Evolutionary conservation across 2,888 invertebrate species (phyloP).

Genomic region (Dermolepida albohirtum): DNA sequence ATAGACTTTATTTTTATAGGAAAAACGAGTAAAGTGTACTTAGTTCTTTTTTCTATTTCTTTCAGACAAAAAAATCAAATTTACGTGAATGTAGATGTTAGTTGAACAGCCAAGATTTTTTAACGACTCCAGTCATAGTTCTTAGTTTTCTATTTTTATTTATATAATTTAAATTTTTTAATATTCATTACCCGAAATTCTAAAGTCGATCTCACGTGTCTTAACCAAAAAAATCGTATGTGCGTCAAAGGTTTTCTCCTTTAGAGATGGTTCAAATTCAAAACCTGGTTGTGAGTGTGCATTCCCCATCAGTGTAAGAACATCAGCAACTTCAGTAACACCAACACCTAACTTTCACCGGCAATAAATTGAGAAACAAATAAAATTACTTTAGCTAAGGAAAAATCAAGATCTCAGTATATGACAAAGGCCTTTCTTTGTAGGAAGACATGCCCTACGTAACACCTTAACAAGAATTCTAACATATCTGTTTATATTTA

Average conservation of each 20-base stretch:
- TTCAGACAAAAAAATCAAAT: constrained; percentile 33
- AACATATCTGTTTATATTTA: constrained; percentile 25
- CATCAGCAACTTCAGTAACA: neutral
- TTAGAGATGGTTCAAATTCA: constrained; percentile 35
- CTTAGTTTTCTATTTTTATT: constrained; percentile 19
- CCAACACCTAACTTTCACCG: constrained; percentile 5
- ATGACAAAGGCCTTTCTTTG: too few species aligned
- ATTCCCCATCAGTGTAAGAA: constrained; percentile 47
- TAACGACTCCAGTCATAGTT: constrained; percentile 15
- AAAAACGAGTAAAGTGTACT: neutral
- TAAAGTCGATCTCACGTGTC: constrained; percentile 23
- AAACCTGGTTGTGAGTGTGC: constrained; percentile 52
- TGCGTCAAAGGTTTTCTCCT: too few species aligned
- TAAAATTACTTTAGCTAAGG: constrained; percentile 36
- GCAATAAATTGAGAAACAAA: constrained; percentile 15
- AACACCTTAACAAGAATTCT: constrained; percentile 1
- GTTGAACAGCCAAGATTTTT: constrained; percentile 27
- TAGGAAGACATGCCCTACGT: too few species aligned
- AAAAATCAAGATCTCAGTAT: constrained; percentile 21
- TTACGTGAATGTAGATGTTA: constrained; percentile 36
- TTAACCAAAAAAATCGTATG: constrained; percentile 27
- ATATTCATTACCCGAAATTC: constrained; percentile 15
- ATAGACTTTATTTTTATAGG: too few species aligned
- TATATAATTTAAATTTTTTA: constrained; percentile 16
- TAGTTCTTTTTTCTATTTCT: neutral